A percentile compares a stretch with the other conserved stretches of the same genome.
These are phyloP conservation scores for Cyprinodon brontotheroides DNA, from an alignment of 2,113 vertebrate genomes.

Conservation along the genomic window DNA sequence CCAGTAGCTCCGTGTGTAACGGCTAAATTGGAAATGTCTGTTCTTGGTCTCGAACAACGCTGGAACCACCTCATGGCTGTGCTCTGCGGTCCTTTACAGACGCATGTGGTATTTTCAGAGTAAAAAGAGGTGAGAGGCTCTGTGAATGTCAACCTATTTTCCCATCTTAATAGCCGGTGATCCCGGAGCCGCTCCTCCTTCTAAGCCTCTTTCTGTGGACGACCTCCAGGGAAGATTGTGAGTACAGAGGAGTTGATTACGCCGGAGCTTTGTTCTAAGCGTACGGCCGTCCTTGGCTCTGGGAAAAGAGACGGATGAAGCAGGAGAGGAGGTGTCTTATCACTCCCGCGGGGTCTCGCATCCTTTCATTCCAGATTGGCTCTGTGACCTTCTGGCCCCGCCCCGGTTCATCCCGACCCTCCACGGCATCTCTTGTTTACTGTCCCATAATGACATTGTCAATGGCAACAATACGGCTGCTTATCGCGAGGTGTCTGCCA, in stretches of 20 bases:
- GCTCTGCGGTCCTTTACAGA: neutral
- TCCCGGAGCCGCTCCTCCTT: constrained; percentile 35
- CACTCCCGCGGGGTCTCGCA: constrained; percentile 46
- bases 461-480: constrained; percentile 61
- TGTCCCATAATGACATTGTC: constrained; percentile 70
- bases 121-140: neutral
- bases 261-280: constrained; percentile 66
- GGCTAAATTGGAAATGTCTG: no score
- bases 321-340: constrained; percentile 57
- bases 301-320: constrained; percentile 36
- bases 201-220: constrained; percentile 54
- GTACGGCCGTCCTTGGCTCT: constrained; percentile 68
- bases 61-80: no score
- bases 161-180: constrained; percentile 61
- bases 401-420: constrained; percentile 46
- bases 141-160: constrained; percentile 55
- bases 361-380: constrained; percentile 71
- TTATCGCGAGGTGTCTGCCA: constrained; percentile 60
- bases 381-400: constrained; percentile 55
- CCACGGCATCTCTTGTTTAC: constrained; percentile 62
- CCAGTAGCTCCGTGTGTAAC: no score
- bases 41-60: no score
- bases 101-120: neutral
- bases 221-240: constrained; percentile 69
- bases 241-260: constrained; percentile 72